A percentile compares a stretch with the other conserved stretches of the same genome.
phyloP scores from a whole-genome alignment of 1,140 invertebrate species.

The Bradynema listronoti region DNA sequence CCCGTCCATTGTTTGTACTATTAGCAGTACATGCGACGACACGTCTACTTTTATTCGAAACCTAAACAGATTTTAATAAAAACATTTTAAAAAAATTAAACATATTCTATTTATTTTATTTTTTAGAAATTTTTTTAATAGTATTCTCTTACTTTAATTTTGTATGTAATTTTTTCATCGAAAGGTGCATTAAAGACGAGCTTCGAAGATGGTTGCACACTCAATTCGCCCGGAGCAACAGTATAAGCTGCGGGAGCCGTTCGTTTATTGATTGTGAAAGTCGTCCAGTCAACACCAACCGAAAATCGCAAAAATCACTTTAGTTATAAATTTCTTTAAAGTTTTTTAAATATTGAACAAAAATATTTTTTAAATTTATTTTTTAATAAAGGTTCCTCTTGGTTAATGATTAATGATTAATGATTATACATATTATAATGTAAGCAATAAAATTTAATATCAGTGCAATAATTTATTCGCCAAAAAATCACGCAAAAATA shows the following conservation, averaged over 20 bases:
- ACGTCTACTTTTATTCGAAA: no score
- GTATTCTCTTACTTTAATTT: neutral
- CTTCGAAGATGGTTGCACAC: neutral
- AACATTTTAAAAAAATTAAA: no score
- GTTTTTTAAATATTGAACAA: neutral
- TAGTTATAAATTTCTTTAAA: neutral
- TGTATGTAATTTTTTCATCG: neutral
- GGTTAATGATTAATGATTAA: no score
- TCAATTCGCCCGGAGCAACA: neutral
- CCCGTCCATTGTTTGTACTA: no score
- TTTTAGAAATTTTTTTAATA: neutral
- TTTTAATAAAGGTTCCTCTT: no score
- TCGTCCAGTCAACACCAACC: neutral
- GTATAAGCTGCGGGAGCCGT: neutral
- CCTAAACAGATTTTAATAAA: no score
- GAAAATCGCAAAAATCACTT: neutral
- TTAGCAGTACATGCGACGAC: no score
- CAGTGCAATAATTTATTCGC: no score
- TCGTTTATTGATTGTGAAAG: neutral
- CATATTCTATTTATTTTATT: no score
- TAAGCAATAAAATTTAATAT: no score
- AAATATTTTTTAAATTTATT: neutral
- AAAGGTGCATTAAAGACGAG: slow-evolving; percentile 5
- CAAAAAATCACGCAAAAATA: no score
- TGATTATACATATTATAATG: no score